Conservation (phyloP, 2,113 vertebrate genomes). For the Ascaphus truei region DNA sequence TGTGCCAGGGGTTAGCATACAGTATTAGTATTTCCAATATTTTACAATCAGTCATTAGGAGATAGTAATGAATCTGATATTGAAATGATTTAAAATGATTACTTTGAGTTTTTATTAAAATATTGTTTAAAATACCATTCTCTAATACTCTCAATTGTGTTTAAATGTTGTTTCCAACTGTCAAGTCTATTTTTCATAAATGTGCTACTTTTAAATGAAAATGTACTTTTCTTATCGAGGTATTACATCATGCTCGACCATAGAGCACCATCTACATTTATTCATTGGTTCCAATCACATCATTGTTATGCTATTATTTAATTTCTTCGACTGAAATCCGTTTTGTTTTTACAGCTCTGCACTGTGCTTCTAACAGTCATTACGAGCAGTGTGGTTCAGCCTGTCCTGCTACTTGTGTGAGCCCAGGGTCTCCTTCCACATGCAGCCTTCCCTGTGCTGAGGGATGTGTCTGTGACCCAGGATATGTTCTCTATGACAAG, state of each 20-base stretch:
- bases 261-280: background rate
- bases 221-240: no score
- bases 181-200: no score
- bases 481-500: conserved; percentile 43
- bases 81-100: no score
- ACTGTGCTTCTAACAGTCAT: conserved; percentile 40
- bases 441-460: conserved; percentile 41
- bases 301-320: no score
- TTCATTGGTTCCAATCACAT: background rate
- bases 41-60: conserved; percentile 45
- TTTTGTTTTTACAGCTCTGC: conserved; percentile 47
- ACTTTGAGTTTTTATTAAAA: no score
- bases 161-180: conserved; percentile 50
- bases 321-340: conserved; percentile 19
- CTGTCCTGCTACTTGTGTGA: conserved; percentile 51
- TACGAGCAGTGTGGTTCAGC: conserved; percentile 44
- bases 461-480: conserved; percentile 43
- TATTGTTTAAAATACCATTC: no score
- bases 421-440: fast-evolving
- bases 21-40: no score
- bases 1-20: no score
- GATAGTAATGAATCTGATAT: no score
- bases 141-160: no score
- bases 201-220: no score
- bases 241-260: background rate